A percentile compares a stretch with the other conserved stretches of the same genome.
phyloP scores from a whole-genome alignment of 2,888 invertebrate genomes.

The Laspeyria flexula region DNA sequence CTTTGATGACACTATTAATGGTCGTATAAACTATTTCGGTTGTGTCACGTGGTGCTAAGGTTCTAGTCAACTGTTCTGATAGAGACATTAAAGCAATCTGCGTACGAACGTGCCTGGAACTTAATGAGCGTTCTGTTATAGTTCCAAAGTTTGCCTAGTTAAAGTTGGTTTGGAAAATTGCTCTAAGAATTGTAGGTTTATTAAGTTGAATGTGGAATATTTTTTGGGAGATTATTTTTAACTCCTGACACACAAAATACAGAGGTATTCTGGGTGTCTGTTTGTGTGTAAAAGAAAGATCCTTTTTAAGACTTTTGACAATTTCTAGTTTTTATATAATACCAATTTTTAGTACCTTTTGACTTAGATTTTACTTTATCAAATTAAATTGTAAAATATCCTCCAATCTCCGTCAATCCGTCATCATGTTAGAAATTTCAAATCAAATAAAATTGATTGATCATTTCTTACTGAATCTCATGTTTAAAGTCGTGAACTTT shows the following conservation, averaged over 20 bases:
- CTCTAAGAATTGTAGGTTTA: background rate
- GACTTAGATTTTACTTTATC: no score
- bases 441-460: constrained; percentile 68
- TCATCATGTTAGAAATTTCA: constrained; percentile 42
- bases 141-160: background rate
- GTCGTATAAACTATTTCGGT: background rate
- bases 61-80: constrained; percentile 30
- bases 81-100: constrained; percentile 37
- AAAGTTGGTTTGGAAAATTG: background rate
- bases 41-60: constrained; percentile 29
- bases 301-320: no score
- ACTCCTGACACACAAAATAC: no score
- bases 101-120: constrained; percentile 20
- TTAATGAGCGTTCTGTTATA: constrained; percentile 15
- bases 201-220: no score
- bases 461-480: constrained; percentile 46
- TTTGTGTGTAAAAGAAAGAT: no score
- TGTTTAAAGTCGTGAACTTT: constrained; percentile 44
- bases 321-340: no score
- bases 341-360: no score
- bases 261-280: no score
- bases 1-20: no score
- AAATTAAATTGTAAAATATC: no score
- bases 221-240: no score
- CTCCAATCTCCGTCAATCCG: no score